Percentiles rank a stretch among this genome's conserved stretches.
Conservation (phyloP, 2,797 vertebrate species). For the Austrolebias charrua region DNA sequence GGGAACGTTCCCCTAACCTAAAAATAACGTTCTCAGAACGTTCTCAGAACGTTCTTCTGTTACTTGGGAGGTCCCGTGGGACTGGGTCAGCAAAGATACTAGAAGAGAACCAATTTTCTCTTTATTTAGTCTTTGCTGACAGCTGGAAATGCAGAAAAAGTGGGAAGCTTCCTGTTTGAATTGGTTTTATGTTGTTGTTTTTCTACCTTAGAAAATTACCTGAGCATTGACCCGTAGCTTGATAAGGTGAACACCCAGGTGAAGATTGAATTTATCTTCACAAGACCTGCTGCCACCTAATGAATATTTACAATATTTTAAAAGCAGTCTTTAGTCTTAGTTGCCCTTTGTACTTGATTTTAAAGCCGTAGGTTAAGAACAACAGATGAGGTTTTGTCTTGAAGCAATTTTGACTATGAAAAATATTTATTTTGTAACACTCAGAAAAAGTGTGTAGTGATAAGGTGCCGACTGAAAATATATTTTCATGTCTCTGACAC, state of each 20-base stretch:
- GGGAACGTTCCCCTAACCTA: too few species aligned
- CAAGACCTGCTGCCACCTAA: constrained; percentile 32
- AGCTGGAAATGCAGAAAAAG: constrained; percentile 32
- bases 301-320: constrained; percentile 63
- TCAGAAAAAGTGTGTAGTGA: constrained; percentile 16
- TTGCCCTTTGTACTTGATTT: constrained; percentile 47
- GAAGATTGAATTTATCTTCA: constrained; percentile 45
- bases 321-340: constrained; percentile 38
- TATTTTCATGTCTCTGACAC: constrained; percentile 13
- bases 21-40: too few species aligned
- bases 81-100: constrained; percentile 12
- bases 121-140: constrained; percentile 37
- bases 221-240: constrained; percentile 49
- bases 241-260: constrained; percentile 49
- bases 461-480: constrained; percentile 8
- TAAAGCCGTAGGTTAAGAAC: constrained; percentile 56
- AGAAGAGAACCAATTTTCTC: constrained; percentile 17
- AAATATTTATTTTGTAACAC: constrained; percentile 9
- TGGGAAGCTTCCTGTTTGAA: constrained; percentile 25
- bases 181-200: constrained; percentile 38
- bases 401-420: constrained; percentile 32
- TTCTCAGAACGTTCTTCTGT: too few species aligned
- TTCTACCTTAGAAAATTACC: constrained; percentile 39
- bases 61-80: constrained; percentile 20
- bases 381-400: constrained; percentile 37